Percentiles rank a stretch among this genome's conserved stretches.
Evolutionary conservation across 2,888 invertebrate species (phyloP).

Genomic region (Cantharis lateralis): DNA sequence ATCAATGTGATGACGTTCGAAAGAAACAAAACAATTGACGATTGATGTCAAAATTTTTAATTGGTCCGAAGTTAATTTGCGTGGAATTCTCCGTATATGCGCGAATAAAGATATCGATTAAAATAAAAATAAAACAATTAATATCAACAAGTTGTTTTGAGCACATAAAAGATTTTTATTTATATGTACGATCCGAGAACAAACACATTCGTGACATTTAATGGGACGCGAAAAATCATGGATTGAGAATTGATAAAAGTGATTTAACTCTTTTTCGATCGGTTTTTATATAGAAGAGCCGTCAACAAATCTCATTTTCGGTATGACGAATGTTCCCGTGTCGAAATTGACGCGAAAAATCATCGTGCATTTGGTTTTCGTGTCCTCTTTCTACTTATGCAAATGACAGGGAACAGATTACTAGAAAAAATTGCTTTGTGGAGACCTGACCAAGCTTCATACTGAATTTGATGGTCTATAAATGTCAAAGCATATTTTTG

Average conservation of each 20-base stretch:
- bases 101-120: background rate
- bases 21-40: background rate
- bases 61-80: background rate
- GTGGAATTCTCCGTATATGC: background rate
- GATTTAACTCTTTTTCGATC: conserved; percentile 39
- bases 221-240: conserved; percentile 37
- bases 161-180: conserved; percentile 37
- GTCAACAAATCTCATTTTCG: conserved; percentile 42
- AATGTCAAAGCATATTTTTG: conserved; percentile 49
- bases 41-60: background rate
- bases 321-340: conserved; percentile 34
- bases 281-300: conserved; percentile 43
- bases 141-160: conserved; percentile 42
- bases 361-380: conserved; percentile 20
- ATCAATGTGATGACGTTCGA: background rate
- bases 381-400: conserved; percentile 26
- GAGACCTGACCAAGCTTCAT: conserved; percentile 36
- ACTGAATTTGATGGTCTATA: conserved; percentile 52
- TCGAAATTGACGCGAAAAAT: conserved; percentile 28
- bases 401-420: conserved; percentile 30
- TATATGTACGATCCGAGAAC: conserved; percentile 35
- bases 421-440: conserved; percentile 23
- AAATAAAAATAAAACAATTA: conserved; percentile 33
- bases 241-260: conserved; percentile 42
- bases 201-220: conserved; percentile 40